Percentiles rank a stretch among this genome's conserved stretches.
phyloP scores from a whole-genome alignment of 2,113 vertebrate genomes.

The Hymenochirus boettgeri region DNA sequence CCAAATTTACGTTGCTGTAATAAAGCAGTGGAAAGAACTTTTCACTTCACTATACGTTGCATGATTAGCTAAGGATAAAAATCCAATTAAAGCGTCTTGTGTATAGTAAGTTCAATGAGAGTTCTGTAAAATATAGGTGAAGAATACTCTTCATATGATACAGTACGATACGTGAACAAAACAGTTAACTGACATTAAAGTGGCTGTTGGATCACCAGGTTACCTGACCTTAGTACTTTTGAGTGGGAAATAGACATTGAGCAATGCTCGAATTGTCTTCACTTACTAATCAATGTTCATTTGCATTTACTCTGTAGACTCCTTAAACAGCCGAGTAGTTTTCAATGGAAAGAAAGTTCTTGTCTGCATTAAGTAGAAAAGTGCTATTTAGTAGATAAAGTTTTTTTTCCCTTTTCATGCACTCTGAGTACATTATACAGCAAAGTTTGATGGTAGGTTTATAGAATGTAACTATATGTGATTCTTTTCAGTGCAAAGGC shows the following conservation, averaged over 20 bases:
- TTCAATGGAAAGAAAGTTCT: constrained; percentile 2
- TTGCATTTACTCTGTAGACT: constrained; percentile 1
- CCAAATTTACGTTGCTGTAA: constrained; percentile 63
- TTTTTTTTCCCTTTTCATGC: not conserved
- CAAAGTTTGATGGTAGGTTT: not conserved
- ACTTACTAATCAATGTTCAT: constrained; percentile 5
- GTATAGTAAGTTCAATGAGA: constrained; percentile 66
- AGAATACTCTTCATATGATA: constrained; percentile 60
- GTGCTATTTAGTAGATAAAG: not conserved
- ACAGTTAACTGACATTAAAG: constrained; percentile 55
- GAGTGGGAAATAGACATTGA: constrained; percentile 22
- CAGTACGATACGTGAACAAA: constrained; percentile 51
- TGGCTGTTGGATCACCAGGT: constrained; percentile 20
- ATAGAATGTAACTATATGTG: not conserved
- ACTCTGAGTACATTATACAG: not conserved
- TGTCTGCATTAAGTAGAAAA: not conserved
- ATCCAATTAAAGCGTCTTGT: constrained; percentile 65
- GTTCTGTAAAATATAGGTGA: constrained; percentile 67
- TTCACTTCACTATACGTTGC: constrained; percentile 72
- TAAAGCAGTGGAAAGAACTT: constrained; percentile 71
- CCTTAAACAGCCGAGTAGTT: constrained; percentile 14
- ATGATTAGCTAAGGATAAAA: constrained; percentile 82
- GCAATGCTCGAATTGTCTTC: constrained; percentile 30
- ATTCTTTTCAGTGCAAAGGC: not conserved
- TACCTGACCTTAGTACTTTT: constrained; percentile 36